Evolutionary conservation across 2,113 vertebrate species (phyloP), one percentile per base, ranked within the genome.

Genomic region (Hystrix brachyura): DNA sequence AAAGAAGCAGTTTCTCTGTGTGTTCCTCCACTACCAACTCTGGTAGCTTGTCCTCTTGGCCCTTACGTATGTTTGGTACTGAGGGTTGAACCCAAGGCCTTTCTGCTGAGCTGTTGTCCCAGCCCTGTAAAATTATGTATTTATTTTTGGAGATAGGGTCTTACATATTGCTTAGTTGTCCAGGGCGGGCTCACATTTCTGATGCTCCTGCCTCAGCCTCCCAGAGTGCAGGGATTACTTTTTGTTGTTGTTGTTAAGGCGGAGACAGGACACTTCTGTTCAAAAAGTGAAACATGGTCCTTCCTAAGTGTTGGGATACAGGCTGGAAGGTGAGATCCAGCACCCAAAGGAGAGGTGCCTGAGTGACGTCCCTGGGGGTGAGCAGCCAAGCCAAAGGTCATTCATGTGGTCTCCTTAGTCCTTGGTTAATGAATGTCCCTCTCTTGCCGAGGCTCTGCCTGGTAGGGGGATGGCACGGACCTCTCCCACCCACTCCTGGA

Each of bases 401-500:
- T 88, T 59, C 21, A 87, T 27, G n/a, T 57, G 78, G 90, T 90
- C 83, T 86, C 82, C 13, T 74, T 85, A 90, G 76, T 87, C 48
- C 59, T 51, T 59, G 71, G 86, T 51, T 92, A 87, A 71, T 71
- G 89, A 94, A 57, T 81, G 87, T 65, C 87, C 96, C 90, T 85
- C 5, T n/a, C 65, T 88, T 43, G 43, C 60, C 0, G 34, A 81
- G 91, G 79, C 81, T 87, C 43, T 64, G 69, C 32, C 1, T 8
- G 12, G 32, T 64, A 69, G 19, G 32, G 3, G 15, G 32, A 62
- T 81, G 59, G 79, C 0, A 0, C 86, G 86, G 83, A 38, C n/a
- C 76, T 55, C 78, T 72, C 34, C 46, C 5, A 14, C 17, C 67
- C 53, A 11, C 23, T 72, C n/a, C 84, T 27, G 69, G 57, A 14